Evolutionary conservation across 1,140 invertebrate species (phyloP).

Genomic region (Microplitis demolitor): DNA sequence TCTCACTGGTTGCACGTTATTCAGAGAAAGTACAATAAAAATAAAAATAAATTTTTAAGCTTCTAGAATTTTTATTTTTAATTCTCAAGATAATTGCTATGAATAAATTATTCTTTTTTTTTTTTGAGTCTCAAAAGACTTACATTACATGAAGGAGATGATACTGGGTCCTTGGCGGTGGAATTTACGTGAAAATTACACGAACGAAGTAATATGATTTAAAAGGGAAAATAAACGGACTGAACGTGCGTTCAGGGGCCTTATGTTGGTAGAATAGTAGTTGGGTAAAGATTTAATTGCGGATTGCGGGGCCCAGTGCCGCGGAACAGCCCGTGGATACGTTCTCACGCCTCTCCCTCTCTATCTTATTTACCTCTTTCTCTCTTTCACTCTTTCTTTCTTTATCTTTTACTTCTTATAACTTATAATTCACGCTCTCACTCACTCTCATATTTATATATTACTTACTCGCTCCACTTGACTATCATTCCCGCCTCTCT

Average conservation of each 20-base stretch:
- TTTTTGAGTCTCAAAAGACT: neutral
- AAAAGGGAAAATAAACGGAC: slow-evolving; percentile 1
- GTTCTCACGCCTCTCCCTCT: slow-evolving; percentile 45
- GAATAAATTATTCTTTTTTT: neutral
- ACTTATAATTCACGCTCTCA: no score
- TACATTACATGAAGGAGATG: no score
- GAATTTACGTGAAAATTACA: neutral
- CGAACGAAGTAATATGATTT: neutral
- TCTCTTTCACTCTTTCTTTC: slow-evolving; percentile 7
- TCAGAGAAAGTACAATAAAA: neutral
- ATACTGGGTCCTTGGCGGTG: neutral
- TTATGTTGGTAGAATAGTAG: slow-evolving; percentile 17
- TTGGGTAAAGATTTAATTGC: slow-evolving; percentile 42
- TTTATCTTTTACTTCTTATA: neutral
- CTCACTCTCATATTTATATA: no score
- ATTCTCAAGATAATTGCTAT: no score
- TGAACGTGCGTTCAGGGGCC: slow-evolving; percentile 27
- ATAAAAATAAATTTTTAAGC: no score
- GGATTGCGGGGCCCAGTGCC: slow-evolving; percentile 27
- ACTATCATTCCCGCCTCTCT: neutral
- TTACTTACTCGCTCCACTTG: neutral
- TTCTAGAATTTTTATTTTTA: no score
- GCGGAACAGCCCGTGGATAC: slow-evolving; percentile 37
- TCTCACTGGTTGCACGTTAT: neutral
- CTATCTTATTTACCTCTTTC: slow-evolving; percentile 3